A percentile compares a stretch with the other conserved stretches of the same genome.
Conservation (phyloP, 2,113 vertebrate species). For the Mugil cephalus region DNA sequence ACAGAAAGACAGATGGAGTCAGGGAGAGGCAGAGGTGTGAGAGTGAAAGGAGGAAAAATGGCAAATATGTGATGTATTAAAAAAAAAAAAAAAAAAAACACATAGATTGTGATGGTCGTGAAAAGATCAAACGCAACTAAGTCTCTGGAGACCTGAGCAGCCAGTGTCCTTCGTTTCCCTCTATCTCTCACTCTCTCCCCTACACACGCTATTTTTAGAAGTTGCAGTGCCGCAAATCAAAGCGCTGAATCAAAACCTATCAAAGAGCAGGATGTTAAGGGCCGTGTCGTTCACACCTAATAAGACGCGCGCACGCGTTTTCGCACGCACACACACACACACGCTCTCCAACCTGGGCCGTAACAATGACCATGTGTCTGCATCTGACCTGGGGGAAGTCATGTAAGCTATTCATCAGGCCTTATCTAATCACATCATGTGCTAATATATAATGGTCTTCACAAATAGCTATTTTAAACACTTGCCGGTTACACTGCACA, state of each 20-base stretch:
- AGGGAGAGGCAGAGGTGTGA: slow-evolving; percentile 52
- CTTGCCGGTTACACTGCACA: slow-evolving; percentile 38
- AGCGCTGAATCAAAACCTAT: slow-evolving; percentile 72
- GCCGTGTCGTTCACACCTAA: slow-evolving; percentile 64
- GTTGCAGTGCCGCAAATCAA: slow-evolving; percentile 73
- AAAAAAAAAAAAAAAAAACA: slow-evolving; percentile 46
- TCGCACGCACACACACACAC: slow-evolving; percentile 32
- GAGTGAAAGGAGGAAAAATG: slow-evolving; percentile 48
- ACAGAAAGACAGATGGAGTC: slow-evolving; percentile 56
- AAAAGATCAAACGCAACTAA: slow-evolving; percentile 59
- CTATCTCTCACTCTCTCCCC: slow-evolving; percentile 23
- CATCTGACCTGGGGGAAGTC: slow-evolving; percentile 37
- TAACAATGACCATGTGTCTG: slow-evolving; percentile 49
- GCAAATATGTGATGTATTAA: slow-evolving; percentile 53
- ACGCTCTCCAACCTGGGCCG: slow-evolving; percentile 5
- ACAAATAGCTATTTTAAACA: slow-evolving; percentile 62
- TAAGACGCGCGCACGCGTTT: slow-evolving; percentile 38
- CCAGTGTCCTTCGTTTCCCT: slow-evolving; percentile 44
- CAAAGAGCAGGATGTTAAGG: slow-evolving; percentile 71
- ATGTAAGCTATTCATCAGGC: slow-evolving; percentile 58
- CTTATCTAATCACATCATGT: slow-evolving; percentile 70
- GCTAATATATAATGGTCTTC: slow-evolving; percentile 54
- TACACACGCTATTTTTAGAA: slow-evolving; percentile 80
- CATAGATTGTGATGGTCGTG: slow-evolving; percentile 21
- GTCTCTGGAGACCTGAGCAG: slow-evolving; percentile 63